Base-by-base conservation (phyloP, 2,888 invertebrate genomes). In the Gari tellinella region DNA sequence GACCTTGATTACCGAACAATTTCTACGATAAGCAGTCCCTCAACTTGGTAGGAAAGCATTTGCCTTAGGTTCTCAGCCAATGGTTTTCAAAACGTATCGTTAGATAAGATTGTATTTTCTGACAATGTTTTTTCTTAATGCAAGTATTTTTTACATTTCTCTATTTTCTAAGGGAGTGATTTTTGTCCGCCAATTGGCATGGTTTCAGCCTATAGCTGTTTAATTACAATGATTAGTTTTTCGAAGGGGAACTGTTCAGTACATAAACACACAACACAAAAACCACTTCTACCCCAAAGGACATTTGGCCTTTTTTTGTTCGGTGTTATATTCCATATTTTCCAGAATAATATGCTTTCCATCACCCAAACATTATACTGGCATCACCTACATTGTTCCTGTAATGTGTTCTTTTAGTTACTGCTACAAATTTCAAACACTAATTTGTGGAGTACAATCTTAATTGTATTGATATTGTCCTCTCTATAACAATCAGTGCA, bases 1-100 rank as follows among this genome's bases (percentile, higher is more conserved):
- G 60, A 53, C 51, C 21, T 43, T 74, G 78, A 78, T 78, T 74
- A 73, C 70, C 41, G 57, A 72, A 77, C 72, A 72, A 67, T 68
- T 75, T 72, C 58, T 53, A 41, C 49, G 72, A 72, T 72, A 72
- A 77, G 66, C 63, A 51, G 72, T 68, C 60, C 77, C 72, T 57
- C 53, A 51, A 58, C 70, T 51, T 58, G 60, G 51, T 67, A 72
- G 63, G 72, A 66, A 75, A 70, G 58, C 70, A 62, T 70, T 78
- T 78, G 73, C 73, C 78, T 67, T 52, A 57, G 40, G 53, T 58
- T 65, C 52, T 55, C 43, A 49, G 49, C 67, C 64, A 60, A 61
- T 72, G 51, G 65, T 38, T 69, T 76, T 67, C 64, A 68, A 68
- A 76, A 76, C 49, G 48, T 63, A 69, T 77, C 65, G 19, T 12